Conservation (phyloP, 2,113 vertebrate genomes). For the Zosterops lateralis region DNA sequence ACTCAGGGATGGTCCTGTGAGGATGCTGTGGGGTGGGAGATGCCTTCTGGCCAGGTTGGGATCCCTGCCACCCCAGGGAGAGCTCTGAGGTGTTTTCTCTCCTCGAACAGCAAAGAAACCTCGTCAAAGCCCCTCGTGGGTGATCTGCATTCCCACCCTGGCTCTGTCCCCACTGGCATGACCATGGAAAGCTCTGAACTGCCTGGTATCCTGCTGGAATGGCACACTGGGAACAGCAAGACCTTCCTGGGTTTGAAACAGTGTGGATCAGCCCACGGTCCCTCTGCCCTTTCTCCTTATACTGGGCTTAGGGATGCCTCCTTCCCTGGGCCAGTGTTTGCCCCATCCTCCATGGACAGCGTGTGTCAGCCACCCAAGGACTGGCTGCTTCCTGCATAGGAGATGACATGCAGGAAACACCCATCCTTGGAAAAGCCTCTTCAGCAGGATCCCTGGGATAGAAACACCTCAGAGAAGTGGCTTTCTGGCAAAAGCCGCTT, state of each 20-base stretch:
- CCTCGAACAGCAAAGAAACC: background rate
- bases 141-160: background rate
- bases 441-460: background rate
- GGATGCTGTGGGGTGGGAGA: background rate
- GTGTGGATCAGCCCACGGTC: rapidly evolving
- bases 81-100: background rate
- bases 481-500: background rate
- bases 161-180: background rate
- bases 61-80: rapidly evolving
- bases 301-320: background rate
- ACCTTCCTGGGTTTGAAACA: rapidly evolving
- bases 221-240: rapidly evolving
- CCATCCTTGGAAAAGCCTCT: background rate
- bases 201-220: background rate
- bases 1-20: background rate
- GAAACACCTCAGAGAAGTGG: background rate
- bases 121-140: rapidly evolving
- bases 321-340: background rate
- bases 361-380: background rate
- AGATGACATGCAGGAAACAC: background rate
- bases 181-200: background rate
- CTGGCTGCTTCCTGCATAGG: background rate
- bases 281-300: rapidly evolving
- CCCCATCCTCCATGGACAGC: background rate
- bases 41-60: rapidly evolving